A percentile compares a stretch with the other conserved stretches of the same genome.
phyloP scores from a whole-genome alignment of 1,140 invertebrate species.

The Sogatella furcifera region DNA sequence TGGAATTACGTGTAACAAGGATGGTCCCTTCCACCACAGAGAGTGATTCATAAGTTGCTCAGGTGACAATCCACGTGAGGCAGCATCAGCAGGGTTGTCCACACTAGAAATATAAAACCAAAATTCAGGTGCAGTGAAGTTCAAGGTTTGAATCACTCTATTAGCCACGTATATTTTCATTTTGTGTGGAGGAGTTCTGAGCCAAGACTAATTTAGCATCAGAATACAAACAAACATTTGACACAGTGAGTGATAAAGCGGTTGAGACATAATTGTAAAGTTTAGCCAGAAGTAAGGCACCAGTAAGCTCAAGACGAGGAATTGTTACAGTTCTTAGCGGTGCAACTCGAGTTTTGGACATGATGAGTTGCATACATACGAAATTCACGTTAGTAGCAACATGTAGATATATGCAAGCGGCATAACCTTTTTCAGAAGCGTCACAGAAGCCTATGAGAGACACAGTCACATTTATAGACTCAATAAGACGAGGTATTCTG shows the following conservation, averaged over 20 bases:
- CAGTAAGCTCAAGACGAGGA: conserved; percentile 30
- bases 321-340: conserved; percentile 26
- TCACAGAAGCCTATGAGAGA: no score
- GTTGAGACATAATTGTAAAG: conserved; percentile 4
- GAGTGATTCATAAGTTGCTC: conserved; percentile 14
- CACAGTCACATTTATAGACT: conserved; percentile 16
- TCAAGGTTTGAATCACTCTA: conserved; percentile 29
- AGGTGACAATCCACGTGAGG: conserved; percentile 29
- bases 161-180: conserved; percentile 33
- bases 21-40: conserved; percentile 22
- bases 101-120: conserved; percentile 33
- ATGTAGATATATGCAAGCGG: conserved; percentile 23
- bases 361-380: neutral
- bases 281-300: conserved; percentile 25
- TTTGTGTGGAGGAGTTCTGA: conserved; percentile 21
- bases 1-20: neutral
- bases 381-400: neutral
- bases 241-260: neutral
- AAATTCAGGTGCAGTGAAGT: conserved; percentile 15
- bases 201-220: conserved; percentile 34
- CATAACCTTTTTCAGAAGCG: conserved; percentile 26
- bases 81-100: conserved; percentile 35
- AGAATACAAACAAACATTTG: conserved; percentile 15
- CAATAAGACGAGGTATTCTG: no score
- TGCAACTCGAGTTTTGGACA: conserved; percentile 23